phyloP scores from a whole-genome alignment of 2,797 vertebrate genomes.

The Bovichtus variegatus region DNA sequence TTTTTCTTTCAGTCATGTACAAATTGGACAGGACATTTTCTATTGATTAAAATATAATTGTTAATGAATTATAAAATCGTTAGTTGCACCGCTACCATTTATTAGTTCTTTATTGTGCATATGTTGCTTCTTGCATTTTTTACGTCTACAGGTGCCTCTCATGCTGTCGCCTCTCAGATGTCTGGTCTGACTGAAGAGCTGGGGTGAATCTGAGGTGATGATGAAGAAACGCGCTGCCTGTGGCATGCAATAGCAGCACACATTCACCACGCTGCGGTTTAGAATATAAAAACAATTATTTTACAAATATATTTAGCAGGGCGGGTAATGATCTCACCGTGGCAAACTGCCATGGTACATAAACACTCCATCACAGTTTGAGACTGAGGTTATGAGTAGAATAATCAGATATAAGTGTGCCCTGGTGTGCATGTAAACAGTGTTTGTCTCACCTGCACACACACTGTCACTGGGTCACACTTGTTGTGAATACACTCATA shows the following conservation, averaged over 20 bases:
- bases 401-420: constrained; percentile 39
- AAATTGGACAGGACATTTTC: not conserved
- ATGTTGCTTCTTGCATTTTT: constrained; percentile 2
- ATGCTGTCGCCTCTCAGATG: constrained; percentile 1
- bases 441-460: constrained; percentile 48
- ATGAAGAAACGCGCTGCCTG: constrained; percentile 37
- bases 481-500: constrained; percentile 53
- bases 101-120: not conserved
- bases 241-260: constrained; percentile 13
- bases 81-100: not conserved
- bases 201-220: constrained; percentile 50
- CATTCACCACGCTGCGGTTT: constrained; percentile 24
- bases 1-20: not conserved
- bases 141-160: not conserved
- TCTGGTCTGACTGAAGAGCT: constrained; percentile 36
- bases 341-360: constrained; percentile 36
- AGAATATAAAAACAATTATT: constrained; percentile 42
- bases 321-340: constrained; percentile 43
- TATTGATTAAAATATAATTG: not conserved
- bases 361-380: constrained; percentile 44
- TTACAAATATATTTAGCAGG: constrained; percentile 41
- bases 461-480: constrained; percentile 28
- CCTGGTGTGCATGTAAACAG: constrained; percentile 50
- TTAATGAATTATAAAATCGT: not conserved
- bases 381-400: constrained; percentile 44